Evolutionary conservation across 2,113 vertebrate species (phyloP).

Genomic region (Passer montanus): DNA sequence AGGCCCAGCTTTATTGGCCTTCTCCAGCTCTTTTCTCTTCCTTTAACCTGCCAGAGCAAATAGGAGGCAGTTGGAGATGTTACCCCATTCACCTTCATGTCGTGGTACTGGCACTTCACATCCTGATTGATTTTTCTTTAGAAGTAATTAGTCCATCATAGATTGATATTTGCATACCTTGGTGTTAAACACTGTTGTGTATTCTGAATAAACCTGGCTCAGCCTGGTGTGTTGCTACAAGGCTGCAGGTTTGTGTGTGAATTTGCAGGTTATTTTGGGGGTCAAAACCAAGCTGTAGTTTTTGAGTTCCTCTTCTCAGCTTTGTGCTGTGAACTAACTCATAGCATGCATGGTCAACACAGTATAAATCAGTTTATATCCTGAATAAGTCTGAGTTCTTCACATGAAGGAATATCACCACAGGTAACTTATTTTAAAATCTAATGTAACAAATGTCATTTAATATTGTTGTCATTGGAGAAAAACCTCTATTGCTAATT

Average conservation of each 20-base stretch:
- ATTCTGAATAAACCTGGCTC: neutral
- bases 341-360: neutral
- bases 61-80: neutral
- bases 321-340: neutral
- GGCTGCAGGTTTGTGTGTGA: neutral
- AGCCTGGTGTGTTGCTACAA: neutral
- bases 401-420: neutral
- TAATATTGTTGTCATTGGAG: neutral
- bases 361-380: neutral
- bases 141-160: neutral
- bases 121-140: constrained; percentile 9
- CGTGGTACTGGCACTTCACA: neutral
- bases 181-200: neutral
- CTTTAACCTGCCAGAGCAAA: neutral
- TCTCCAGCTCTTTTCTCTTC: neutral
- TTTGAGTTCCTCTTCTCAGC: neutral
- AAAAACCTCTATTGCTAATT: neutral
- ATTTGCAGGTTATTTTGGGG: neutral
- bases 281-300: neutral
- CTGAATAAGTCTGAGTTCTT: neutral
- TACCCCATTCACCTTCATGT: neutral
- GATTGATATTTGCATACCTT: neutral
- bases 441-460: neutral
- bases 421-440: neutral
- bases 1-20: neutral